phyloP scores from a whole-genome alignment of 92 coral and sea anemone species.

The Zoanthus sansibaricus region DNA sequence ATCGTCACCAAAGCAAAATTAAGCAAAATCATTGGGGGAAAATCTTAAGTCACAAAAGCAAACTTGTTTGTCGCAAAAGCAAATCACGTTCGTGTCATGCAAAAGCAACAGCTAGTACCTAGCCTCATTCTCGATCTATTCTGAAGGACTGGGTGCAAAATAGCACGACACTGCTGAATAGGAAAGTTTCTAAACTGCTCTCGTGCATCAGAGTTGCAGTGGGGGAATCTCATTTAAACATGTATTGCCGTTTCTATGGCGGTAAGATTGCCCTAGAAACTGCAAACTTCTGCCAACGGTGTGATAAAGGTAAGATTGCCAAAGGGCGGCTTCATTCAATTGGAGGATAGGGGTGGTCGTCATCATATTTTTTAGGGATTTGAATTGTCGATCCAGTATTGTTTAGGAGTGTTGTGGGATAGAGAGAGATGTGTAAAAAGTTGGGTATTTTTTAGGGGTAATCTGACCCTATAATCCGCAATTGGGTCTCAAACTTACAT shows the following conservation, averaged over 20 bases:
- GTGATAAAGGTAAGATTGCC: conserved; percentile 41
- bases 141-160: conserved; percentile 18
- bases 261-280: conserved; percentile 37
- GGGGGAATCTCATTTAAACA: conserved; percentile 4
- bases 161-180: background rate
- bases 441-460: conserved; percentile 14
- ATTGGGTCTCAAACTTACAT: too few species aligned
- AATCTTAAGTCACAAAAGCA: background rate
- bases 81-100: conserved; percentile 25
- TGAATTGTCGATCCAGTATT: background rate
- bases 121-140: conserved; percentile 19
- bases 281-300: conserved; percentile 35
- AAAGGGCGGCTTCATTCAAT: background rate
- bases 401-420: conserved; percentile 6
- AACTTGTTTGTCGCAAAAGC: conserved; percentile 21
- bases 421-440: conserved; percentile 6
- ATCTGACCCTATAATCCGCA: background rate
- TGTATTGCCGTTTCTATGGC: conserved; percentile 29
- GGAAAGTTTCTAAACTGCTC: background rate
- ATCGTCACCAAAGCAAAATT: conserved; percentile 12
- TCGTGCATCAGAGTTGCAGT: background rate
- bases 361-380: background rate
- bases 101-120: conserved; percentile 21
- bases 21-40: conserved; percentile 17
- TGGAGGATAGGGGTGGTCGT: background rate